Evolutionary conservation across 2,888 invertebrate genomes (phyloP).

Genomic region (Branchellion lobata): DNA sequence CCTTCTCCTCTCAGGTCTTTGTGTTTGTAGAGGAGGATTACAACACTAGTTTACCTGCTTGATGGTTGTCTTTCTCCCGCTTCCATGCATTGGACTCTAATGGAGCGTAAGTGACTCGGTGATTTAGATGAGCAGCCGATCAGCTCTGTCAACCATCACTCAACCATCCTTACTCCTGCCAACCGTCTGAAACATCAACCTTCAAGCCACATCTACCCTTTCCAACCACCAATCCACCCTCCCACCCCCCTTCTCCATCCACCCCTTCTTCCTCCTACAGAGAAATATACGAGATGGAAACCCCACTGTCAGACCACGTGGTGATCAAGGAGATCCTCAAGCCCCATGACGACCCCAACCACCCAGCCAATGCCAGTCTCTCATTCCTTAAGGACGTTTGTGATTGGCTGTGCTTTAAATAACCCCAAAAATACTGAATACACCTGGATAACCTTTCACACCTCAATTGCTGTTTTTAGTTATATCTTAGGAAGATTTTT

Average conservation of each 20-base stretch:
- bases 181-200: not conserved
- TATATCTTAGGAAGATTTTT: too few species aligned
- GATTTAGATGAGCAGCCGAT: too few species aligned
- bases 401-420: not conserved
- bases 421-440: too few species aligned
- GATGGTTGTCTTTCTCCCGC: too few species aligned
- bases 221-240: not conserved
- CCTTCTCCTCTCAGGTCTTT: too few species aligned
- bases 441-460: too few species aligned
- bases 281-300: slow-evolving; percentile 5
- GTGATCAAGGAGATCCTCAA: not conserved
- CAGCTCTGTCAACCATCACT: too few species aligned
- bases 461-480: too few species aligned
- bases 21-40: too few species aligned
- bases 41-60: too few species aligned
- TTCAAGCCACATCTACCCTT: not conserved
- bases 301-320: not conserved
- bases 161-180: not conserved
- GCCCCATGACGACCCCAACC: slow-evolving; percentile 8
- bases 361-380: slow-evolving; percentile 1
- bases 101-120: too few species aligned
- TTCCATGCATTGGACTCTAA: too few species aligned
- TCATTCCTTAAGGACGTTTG: not conserved
- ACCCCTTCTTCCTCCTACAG: not conserved
- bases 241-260: not conserved